Percentiles rank a stretch among this genome's conserved stretches.
Evolutionary conservation across 2,797 vertebrate species (phyloP).

Genomic region (Parambassis ranga): DNA sequence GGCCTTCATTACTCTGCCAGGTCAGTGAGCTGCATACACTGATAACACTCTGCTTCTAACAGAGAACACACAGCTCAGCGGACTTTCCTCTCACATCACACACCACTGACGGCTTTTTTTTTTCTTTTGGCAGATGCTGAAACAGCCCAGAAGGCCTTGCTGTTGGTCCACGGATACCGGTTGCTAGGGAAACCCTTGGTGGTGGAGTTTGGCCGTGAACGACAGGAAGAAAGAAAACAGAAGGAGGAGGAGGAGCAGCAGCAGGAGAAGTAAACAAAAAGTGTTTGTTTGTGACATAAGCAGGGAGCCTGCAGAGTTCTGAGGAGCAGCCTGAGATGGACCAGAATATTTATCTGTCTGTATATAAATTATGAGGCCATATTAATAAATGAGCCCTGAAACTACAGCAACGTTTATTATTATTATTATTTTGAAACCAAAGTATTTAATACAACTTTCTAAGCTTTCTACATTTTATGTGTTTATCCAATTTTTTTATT

Average conservation of each 20-base stretch:
- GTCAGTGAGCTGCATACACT: too few relatives aligned
- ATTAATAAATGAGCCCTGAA: conserved; percentile 12
- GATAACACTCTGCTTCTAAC: too few relatives aligned
- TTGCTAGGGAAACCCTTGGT: conserved; percentile 88
- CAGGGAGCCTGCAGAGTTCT: neutral
- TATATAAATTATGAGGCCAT: neutral
- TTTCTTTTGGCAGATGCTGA: conserved; percentile 78
- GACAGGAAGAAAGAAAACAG: conserved; percentile 66
- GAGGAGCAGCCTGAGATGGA: neutral
- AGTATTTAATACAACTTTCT: too few relatives aligned
- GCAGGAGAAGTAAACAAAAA: neutral
- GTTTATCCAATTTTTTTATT: too few relatives aligned
- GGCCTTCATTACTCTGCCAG: conserved; percentile 91
- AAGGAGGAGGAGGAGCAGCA: conserved; percentile 5
- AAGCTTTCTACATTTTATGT: too few relatives aligned
- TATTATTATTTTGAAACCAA: too few relatives aligned
- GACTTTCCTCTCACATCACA: neutral
- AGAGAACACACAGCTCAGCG: neutral
- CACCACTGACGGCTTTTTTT: neutral
- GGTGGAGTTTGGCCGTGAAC: conserved; percentile 87
- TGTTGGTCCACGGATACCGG: conserved; percentile 85
- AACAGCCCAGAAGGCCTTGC: conserved; percentile 80
- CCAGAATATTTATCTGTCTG: neutral
- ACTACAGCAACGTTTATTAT: too few relatives aligned
- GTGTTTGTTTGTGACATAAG: neutral